phyloP scores from a whole-genome alignment of 2,888 invertebrate species.

The Caenorhabditis sp. region DNA sequence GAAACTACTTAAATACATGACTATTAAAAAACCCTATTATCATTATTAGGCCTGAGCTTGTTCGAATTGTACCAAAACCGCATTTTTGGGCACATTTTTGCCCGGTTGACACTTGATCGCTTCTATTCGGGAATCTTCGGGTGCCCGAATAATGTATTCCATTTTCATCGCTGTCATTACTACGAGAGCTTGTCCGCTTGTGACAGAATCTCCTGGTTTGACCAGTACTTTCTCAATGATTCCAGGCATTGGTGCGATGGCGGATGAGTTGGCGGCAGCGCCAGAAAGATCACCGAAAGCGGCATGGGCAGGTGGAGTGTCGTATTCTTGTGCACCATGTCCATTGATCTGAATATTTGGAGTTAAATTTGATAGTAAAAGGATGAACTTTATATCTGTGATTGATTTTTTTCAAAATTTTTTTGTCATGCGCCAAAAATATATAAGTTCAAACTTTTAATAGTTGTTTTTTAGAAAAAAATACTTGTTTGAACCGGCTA shows the following conservation, averaged over 20 bases:
- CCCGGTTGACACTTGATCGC: slow-evolving; percentile 60
- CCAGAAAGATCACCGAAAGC: slow-evolving; percentile 30
- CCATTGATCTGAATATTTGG: slow-evolving; percentile 53
- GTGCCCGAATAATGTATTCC: slow-evolving; percentile 86
- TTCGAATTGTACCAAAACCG: slow-evolving; percentile 59
- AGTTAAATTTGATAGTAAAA: no score
- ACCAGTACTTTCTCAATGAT: slow-evolving; percentile 89
- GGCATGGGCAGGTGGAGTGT: slow-evolving; percentile 12
- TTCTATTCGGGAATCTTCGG: slow-evolving; percentile 58
- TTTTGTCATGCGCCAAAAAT: not conserved
- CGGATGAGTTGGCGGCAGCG: slow-evolving; percentile 38
- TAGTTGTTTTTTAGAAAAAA: not conserved
- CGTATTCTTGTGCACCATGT: slow-evolving; percentile 51
- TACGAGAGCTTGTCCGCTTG: slow-evolving; percentile 84
- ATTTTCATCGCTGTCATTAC: slow-evolving; percentile 99
- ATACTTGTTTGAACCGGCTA: no score
- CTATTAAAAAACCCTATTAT: no score
- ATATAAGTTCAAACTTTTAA: not conserved
- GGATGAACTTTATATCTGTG: no score
- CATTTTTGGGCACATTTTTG: slow-evolving; percentile 64
- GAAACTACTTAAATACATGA: no score
- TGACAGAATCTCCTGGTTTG: slow-evolving; percentile 78
- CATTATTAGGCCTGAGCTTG: not conserved
- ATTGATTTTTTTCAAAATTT: slow-evolving; percentile 2
- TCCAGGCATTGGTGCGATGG: slow-evolving; percentile 91